phyloP scores from a whole-genome alignment of 2,797 vertebrate species.

The Melanotaenia trifasciata region DNA sequence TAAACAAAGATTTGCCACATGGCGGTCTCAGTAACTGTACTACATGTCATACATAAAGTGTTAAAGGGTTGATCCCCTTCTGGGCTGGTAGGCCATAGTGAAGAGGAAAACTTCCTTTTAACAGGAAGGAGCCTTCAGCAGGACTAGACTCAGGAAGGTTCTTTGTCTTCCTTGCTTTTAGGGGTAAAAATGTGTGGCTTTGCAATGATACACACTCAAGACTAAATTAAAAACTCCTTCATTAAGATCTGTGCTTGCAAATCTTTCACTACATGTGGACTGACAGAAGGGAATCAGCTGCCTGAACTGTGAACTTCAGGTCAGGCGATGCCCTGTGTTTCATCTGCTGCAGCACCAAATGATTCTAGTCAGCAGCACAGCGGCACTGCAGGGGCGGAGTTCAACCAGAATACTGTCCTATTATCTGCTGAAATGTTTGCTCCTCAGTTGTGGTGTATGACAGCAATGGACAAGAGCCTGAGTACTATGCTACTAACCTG shows the following conservation, averaged over 20 bases:
- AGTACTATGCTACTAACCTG: too few relatives aligned
- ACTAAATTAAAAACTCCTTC: neutral
- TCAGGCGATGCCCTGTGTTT: neutral
- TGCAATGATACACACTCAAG: neutral
- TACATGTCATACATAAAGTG: too few relatives aligned
- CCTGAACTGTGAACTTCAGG: neutral
- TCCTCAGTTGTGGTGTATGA: neutral
- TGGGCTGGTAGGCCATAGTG: too few relatives aligned
- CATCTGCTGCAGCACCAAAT: neutral
- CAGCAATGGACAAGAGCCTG: neutral
- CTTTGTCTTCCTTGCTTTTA: too few relatives aligned
- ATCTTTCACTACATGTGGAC: rapidly evolving
- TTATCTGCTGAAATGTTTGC: neutral
- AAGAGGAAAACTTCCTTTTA: too few relatives aligned
- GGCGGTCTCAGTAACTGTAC: too few relatives aligned
- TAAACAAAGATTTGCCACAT: too few relatives aligned
- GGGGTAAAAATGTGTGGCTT: too few relatives aligned
- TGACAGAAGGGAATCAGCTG: rapidly evolving
- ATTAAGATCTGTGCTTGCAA: neutral
- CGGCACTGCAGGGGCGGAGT: neutral
- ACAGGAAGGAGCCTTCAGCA: too few relatives aligned
- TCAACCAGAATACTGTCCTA: neutral
- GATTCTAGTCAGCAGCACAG: neutral
- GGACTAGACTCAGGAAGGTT: too few relatives aligned
- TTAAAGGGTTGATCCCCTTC: too few relatives aligned